Base-by-base conservation (phyloP, 2,113 vertebrate genomes). In the Athene cunicularia region DNA sequence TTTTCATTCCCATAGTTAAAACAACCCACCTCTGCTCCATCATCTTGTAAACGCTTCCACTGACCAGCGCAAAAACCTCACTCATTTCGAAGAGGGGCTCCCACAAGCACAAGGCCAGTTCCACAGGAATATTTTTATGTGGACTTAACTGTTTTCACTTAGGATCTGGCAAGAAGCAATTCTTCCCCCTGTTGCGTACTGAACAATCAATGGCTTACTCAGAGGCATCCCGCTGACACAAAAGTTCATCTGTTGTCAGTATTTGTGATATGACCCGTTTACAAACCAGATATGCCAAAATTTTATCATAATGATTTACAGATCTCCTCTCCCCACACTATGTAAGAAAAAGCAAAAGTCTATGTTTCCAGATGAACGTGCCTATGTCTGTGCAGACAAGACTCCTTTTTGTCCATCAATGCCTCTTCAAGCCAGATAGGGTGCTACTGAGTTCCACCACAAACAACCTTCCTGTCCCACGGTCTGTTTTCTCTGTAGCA, bases 11-110 rank as follows among this genome's bases (percentile, higher is more conserved):
- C 45, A 12, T 3, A 62, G 20, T 23, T 71, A 45, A 39, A 45
- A 66, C 84, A 20, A 11, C 7, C 27, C 55, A 39, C 20, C 26
- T 45, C 53, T 30, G 39, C 55, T 79, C 28, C 66, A 24, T 6
- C 71, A 9, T 3, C 60, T 71, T 70, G 35, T 8, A 60, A 37
- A 70, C 1, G 0, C 20, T 62, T 35, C 32, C 27, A 4, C 49
- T n/a, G 33, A 19, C 9, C 26, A 8, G 14, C 3, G 15, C 17
- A 27, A n/a, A 76, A 73, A 7, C 2, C 0, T 0, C 2, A 9
- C 8, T 32, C 3, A 0, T 43, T 70, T 71, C 76, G 32, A 20
- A 35, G 27, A 12, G 28, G 8, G 28, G 58, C 22, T 83, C 49
- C 68, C 26, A 28, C 7, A 35, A 43, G 21, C 39, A 43, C 24